A percentile compares a stretch with the other conserved stretches of the same genome.
phyloP scores from a whole-genome alignment of 2,797 vertebrate genomes.

The Tapirus indicus region DNA sequence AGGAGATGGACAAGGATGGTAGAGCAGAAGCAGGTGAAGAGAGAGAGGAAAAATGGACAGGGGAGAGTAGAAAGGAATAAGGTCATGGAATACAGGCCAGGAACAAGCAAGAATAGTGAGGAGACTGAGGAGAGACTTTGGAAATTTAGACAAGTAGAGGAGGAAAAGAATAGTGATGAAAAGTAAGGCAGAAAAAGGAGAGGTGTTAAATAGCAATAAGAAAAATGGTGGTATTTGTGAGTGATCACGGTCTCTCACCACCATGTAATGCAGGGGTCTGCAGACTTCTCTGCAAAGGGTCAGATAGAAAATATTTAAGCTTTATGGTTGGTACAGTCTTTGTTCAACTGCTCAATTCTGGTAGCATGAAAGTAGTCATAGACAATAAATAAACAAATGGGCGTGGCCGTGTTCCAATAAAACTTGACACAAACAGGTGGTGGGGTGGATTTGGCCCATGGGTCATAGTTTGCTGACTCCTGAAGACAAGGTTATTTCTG shows the following conservation, averaged over 20 bases:
- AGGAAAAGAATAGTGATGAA: not conserved
- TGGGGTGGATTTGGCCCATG: not conserved
- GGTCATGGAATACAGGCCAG: not conserved
- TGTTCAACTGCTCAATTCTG: not conserved
- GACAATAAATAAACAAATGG: not conserved
- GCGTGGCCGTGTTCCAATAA: not conserved
- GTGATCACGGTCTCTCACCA: no score
- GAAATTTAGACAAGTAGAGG: not conserved
- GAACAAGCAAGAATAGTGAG: not conserved
- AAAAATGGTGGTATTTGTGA: not conserved
- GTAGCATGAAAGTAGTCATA: not conserved
- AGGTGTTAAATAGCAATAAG: not conserved
- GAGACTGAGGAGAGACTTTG: not conserved
- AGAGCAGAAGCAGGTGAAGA: not conserved
- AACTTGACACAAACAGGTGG: not conserved
- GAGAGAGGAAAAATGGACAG: not conserved
- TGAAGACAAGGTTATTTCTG: not conserved
- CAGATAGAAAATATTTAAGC: not conserved
- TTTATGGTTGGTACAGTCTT: not conserved
- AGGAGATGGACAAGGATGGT: not conserved
- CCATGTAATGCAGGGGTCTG: not conserved
- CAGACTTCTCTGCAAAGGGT: not conserved
- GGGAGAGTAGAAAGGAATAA: not conserved
- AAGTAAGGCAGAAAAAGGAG: not conserved
- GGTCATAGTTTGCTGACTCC: not conserved